Evolutionary conservation across 2,888 invertebrate genomes (phyloP).

Genomic region (Drosophila ezoana): DNA sequence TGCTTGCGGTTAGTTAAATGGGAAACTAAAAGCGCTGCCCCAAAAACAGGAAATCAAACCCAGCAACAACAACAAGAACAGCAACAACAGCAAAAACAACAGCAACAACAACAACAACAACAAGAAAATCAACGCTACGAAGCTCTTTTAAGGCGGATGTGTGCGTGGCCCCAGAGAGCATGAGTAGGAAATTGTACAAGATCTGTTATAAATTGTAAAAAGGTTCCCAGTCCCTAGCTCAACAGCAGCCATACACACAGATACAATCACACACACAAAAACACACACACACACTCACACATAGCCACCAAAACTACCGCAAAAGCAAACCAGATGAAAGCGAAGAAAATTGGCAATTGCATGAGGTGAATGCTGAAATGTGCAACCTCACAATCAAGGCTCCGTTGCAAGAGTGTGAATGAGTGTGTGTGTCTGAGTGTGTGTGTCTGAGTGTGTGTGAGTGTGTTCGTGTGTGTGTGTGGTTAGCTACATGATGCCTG

Average conservation of each 20-base stretch:
- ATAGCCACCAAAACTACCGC: slow-evolving; percentile 1
- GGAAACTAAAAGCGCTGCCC: slow-evolving; percentile 56
- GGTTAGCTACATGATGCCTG: not conserved
- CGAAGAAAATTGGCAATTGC: slow-evolving; percentile 35
- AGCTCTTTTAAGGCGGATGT: slow-evolving; percentile 41
- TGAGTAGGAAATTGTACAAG: slow-evolving; percentile 45
- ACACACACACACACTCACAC: slow-evolving; percentile 9
- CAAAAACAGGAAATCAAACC: slow-evolving; percentile 51
- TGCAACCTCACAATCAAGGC: slow-evolving; percentile 31
- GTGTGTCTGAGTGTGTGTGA: not conserved
- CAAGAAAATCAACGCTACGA: slow-evolving; percentile 1
- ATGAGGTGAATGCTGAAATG: slow-evolving; percentile 19
- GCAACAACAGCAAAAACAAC: slow-evolving; percentile 13
- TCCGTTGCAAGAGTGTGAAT: slow-evolving; percentile 1
- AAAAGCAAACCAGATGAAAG: slow-evolving; percentile 13
- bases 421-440: not conserved
- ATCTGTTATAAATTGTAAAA: slow-evolving; percentile 54
- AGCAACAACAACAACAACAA: slow-evolving; percentile 11
- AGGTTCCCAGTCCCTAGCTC: slow-evolving; percentile 13
- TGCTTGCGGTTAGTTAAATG: slow-evolving; percentile 67
- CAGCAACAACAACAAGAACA: slow-evolving; percentile 24
- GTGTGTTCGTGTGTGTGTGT: not conserved
- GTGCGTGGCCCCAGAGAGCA: slow-evolving; percentile 22
- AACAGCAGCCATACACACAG: not conserved
- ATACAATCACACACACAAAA: slow-evolving; percentile 11